A percentile compares a stretch with the other conserved stretches of the same genome.
Conservation (phyloP, 1,140 invertebrate species). For the Amyelois transitella region DNA sequence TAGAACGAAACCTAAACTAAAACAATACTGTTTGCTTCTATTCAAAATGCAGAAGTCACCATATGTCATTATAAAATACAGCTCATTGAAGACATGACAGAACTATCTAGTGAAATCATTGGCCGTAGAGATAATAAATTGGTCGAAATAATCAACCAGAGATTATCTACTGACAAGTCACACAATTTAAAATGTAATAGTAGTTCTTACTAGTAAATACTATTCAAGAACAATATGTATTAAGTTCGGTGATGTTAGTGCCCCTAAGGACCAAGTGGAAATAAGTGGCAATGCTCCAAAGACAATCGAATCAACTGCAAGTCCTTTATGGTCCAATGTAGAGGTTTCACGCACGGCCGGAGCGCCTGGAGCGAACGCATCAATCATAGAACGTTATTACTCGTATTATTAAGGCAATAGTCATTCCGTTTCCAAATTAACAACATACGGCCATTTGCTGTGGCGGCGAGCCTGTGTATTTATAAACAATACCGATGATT, state of each 20-base stretch:
- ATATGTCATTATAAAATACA: background rate
- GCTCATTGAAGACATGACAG: background rate
- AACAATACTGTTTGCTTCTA: background rate
- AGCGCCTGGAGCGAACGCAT: constrained; percentile 34
- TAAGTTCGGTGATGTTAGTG: too few species aligned
- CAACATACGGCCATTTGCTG: constrained; percentile 4
- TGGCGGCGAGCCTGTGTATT: background rate
- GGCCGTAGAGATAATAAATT: background rate
- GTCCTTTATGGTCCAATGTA: constrained; percentile 19
- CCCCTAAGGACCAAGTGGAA: background rate
- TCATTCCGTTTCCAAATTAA: constrained; percentile 23
- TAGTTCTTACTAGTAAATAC: background rate
- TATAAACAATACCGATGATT: background rate
- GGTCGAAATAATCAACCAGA: background rate
- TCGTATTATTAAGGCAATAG: constrained; percentile 10
- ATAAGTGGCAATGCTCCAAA: constrained; percentile 14
- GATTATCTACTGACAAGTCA: background rate
- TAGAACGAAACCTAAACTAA: background rate
- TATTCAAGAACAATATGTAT: background rate
- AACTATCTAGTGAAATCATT: background rate
- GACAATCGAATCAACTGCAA: constrained; percentile 28
- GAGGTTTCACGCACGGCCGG: constrained; percentile 19
- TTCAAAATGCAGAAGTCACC: background rate
- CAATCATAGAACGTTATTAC: constrained; percentile 40
- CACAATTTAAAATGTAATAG: background rate